Conservation (phyloP, 2,797 vertebrate species). For the Helicolenus hilgendorfi region DNA sequence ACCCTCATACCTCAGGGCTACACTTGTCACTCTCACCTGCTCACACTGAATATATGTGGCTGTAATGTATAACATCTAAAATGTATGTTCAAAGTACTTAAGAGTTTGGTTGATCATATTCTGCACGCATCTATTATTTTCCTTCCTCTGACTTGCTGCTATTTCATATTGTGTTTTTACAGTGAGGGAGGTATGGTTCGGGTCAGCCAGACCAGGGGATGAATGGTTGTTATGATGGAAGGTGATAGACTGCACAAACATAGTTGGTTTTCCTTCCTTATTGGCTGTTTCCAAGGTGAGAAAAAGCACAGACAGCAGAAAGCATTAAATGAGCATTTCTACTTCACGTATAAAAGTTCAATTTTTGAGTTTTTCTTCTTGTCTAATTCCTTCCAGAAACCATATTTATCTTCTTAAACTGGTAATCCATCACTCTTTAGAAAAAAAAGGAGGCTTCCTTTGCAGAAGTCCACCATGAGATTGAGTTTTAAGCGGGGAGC, state of each 20-base stretch:
- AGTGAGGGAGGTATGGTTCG: background rate
- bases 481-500: background rate
- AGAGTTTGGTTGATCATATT: background rate
- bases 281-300: conserved; percentile 44
- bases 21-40: conserved; percentile 36
- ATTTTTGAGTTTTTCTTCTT: conserved; percentile 17
- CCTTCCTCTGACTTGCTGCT: background rate
- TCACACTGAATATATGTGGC: background rate
- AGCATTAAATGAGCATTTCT: conserved; percentile 53
- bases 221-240: conserved; percentile 54
- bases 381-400: conserved; percentile 33
- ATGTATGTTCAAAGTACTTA: background rate
- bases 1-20: conserved; percentile 47
- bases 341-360: conserved; percentile 20
- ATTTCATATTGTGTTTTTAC: background rate
- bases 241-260: conserved; percentile 43
- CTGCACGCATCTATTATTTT: background rate
- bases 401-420: conserved; percentile 29
- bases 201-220: conserved; percentile 4
- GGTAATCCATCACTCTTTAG: conserved; percentile 57
- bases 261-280: conserved; percentile 22
- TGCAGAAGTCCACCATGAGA: background rate
- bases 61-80: conserved; percentile 4
- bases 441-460: background rate
- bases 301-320: conserved; percentile 50